Conservation (phyloP, 2,797 vertebrate genomes). For the Urosaurus nigricauda region DNA sequence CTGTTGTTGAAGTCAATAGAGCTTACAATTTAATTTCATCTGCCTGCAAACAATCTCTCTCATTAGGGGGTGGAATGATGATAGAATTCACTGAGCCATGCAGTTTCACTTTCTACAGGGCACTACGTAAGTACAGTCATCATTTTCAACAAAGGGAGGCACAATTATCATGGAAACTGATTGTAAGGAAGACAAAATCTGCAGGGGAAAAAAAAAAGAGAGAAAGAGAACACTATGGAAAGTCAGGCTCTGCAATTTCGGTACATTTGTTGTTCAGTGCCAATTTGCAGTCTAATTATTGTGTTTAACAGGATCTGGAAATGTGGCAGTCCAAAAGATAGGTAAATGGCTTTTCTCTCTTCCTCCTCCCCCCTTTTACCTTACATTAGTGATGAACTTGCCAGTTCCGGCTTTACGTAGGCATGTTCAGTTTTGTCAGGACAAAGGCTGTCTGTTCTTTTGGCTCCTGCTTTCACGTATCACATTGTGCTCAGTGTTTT, state of each 20-base stretch:
- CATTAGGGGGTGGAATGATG: slow-evolving; percentile 91
- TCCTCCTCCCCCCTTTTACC: slow-evolving; percentile 22
- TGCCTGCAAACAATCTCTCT: slow-evolving; percentile 92
- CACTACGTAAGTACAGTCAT: slow-evolving; percentile 83
- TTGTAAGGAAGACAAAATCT: slow-evolving; percentile 74
- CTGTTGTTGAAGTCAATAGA: slow-evolving; percentile 92
- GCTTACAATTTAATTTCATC: slow-evolving; percentile 97
- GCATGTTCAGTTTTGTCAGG: slow-evolving; percentile 27
- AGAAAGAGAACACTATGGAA: slow-evolving; percentile 46
- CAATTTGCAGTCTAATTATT: slow-evolving; percentile 73
- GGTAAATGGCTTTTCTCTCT: slow-evolving; percentile 33
- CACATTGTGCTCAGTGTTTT: not conserved
- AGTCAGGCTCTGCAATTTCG: slow-evolving; percentile 53
- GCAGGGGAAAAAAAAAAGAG: slow-evolving; percentile 1
- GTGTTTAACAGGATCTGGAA: slow-evolving; percentile 69
- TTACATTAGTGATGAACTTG: slow-evolving; percentile 59
- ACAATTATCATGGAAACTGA: slow-evolving; percentile 82
- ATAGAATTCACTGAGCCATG: slow-evolving; percentile 88
- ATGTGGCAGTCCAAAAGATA: slow-evolving; percentile 55
- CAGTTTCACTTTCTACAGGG: slow-evolving; percentile 85
- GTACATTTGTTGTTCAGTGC: slow-evolving; percentile 66
- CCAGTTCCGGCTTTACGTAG: slow-evolving; percentile 35
- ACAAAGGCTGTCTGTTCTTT: slow-evolving; percentile 11
- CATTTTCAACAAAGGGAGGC: slow-evolving; percentile 80
- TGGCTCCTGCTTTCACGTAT: not conserved